Conservation (phyloP, 2,888 invertebrate species). For the Andrena hattorfiana region DNA sequence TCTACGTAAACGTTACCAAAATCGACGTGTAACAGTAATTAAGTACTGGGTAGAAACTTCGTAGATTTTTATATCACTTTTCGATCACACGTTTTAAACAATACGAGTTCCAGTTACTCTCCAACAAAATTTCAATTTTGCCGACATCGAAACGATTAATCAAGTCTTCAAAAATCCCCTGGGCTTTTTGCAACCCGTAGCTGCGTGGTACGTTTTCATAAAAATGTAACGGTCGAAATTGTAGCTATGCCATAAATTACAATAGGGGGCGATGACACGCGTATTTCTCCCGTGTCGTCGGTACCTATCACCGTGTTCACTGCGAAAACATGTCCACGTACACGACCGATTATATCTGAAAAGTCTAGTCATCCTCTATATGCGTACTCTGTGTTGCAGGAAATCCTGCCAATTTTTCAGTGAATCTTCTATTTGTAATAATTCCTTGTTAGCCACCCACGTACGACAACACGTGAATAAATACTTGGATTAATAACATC, state of each 20-base stretch:
- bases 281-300: conserved; percentile 6
- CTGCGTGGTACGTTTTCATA: neutral
- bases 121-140: neutral
- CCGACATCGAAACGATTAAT: too few relatives aligned
- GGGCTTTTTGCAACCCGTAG: neutral
- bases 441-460: neutral
- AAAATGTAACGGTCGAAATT: neutral
- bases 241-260: conserved; percentile 10
- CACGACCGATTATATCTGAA: conserved; percentile 12
- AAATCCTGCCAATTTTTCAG: neutral
- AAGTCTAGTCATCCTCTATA: neutral
- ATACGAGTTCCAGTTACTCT: neutral
- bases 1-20: too few relatives aligned
- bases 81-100: neutral
- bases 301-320: conserved; percentile 1
- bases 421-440: neutral
- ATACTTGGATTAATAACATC: too few relatives aligned
- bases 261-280: neutral
- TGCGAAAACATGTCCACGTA: neutral
- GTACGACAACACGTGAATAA: neutral
- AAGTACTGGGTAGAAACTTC: too few relatives aligned
- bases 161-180: neutral
- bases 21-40: too few relatives aligned
- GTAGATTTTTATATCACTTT: neutral
- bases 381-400: neutral